Evolutionary conservation across 2,797 vertebrate genomes (phyloP), one percentile per base, ranked within the genome.

Genomic region (Sus cebifrons): DNA sequence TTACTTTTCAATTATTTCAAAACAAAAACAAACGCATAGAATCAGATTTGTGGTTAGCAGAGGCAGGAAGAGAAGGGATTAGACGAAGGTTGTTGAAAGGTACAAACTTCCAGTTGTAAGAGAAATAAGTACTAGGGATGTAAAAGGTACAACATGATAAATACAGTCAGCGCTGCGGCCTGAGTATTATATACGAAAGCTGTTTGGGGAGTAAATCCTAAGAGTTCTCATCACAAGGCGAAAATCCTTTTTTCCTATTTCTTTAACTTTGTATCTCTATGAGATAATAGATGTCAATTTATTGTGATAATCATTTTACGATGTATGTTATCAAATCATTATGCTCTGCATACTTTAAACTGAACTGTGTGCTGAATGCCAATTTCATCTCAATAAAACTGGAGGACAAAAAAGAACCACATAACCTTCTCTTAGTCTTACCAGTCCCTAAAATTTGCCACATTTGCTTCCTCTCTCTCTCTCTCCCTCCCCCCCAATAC

Each of bases 1-100:
- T 56, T 56, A 14, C 13, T 7, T 6, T 49, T 49, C 44, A 49
- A 49, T 49, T 27, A 52, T 44, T 75, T 49, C 16, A 75, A 75
- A 75, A 29, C 44, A 68, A 14, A n/a, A n/a, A 15, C 71, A 74
- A 49, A 44, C 25, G 52, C 25, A 52, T 52, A 52, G 15, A 18
- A 75, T 14, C 25, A 75, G 73, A 18, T 75, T 52, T 52, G 73
- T 17, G 25, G 73, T 52, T 52, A 75, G 15, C 54, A 52, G 4
- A 2, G 73, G 14, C 0, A 0, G 23, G 3, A 6, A 6, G 3
- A 0, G 23, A 40, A 13, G 2, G 15, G 40, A 75, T 5, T 75
- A 36, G 15, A 75, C 4, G 73, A 75, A 52, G 73, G 23, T 49
- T 16, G 25, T 29, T 25, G 27, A 29, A 52, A 52, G 25, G 49